Percentiles rank a stretch among this genome's conserved stretches.
Conservation (phyloP, 2,888 invertebrate genomes). For the Cancer borealis region DNA sequence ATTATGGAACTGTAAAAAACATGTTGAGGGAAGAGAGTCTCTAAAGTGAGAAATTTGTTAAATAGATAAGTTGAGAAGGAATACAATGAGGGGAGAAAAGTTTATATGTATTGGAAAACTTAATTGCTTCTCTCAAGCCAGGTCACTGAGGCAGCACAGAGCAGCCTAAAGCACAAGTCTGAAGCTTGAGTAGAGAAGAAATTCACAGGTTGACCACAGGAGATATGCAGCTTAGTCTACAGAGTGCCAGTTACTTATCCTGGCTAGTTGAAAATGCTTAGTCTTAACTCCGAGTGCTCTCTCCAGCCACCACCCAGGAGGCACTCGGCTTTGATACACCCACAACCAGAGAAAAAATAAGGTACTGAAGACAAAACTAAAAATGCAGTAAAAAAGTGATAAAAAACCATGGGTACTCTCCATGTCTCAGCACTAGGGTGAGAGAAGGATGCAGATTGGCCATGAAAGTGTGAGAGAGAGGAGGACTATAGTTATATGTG, state of each 20-base stretch:
- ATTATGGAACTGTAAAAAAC: constrained; percentile 35
- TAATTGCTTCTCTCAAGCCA: constrained; percentile 24
- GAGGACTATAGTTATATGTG: constrained; percentile 49
- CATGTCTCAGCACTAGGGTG: constrained; percentile 25
- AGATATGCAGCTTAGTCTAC: constrained; percentile 18
- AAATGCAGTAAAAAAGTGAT: background rate
- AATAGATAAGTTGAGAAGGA: background rate
- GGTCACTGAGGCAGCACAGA: constrained; percentile 35
- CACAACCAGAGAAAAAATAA: constrained; percentile 13
- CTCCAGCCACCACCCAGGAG: constrained; percentile 45
- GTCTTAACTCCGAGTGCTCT: background rate
- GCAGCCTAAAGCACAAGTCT: constrained; percentile 38
- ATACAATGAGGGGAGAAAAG: background rate
- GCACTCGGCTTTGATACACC: constrained; percentile 36
- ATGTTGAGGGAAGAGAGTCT: background rate
- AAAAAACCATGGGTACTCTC: constrained; percentile 33
- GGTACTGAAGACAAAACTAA: background rate
- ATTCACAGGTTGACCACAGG: background rate
- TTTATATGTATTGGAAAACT: background rate
- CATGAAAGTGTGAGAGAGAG: constrained; percentile 50
- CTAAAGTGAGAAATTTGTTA: background rate
- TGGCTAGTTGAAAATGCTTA: background rate
- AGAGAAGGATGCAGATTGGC: constrained; percentile 30
- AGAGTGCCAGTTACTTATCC: constrained; percentile 26
- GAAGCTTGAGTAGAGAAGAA: constrained; percentile 34